Conservation (phyloP, 1,140 invertebrate species). For the Anoplophora glabripennis region DNA sequence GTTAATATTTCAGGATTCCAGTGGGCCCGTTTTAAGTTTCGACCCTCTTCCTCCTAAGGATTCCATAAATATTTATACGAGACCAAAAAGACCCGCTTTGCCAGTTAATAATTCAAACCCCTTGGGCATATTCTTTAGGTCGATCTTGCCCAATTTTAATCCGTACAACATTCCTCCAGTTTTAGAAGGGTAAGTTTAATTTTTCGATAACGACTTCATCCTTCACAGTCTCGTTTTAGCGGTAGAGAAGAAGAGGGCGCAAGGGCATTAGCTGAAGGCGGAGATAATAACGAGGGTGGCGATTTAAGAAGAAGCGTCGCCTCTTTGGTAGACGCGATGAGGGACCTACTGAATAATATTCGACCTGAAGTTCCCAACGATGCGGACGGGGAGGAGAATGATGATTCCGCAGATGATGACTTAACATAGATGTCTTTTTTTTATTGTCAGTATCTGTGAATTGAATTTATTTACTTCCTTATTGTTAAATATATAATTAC, state of each 20-base stretch:
- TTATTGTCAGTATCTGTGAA: background rate
- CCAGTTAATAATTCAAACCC: slow-evolving; percentile 41
- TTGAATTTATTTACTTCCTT: slow-evolving; percentile 1
- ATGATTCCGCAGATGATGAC: slow-evolving; percentile 38
- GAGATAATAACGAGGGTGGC: slow-evolving; percentile 29
- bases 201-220: background rate
- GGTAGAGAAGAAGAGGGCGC: slow-evolving; percentile 37
- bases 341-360: slow-evolving; percentile 68
- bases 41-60: slow-evolving; percentile 80
- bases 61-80: slow-evolving; percentile 69
- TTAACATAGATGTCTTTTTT: slow-evolving; percentile 15
- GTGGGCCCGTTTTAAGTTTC: slow-evolving; percentile 68
- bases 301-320: slow-evolving; percentile 63
- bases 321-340: slow-evolving; percentile 68
- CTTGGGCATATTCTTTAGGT: slow-evolving; percentile 64
- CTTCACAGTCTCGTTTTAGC: background rate
- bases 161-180: slow-evolving; percentile 38
- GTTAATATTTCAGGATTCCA: slow-evolving; percentile 45
- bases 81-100: slow-evolving; percentile 51
- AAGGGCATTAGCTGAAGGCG: slow-evolving; percentile 33
- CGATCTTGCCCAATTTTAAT: slow-evolving; percentile 64
- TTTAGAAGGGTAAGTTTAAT: slow-evolving; percentile 28
- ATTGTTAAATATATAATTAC: slow-evolving; percentile 2
- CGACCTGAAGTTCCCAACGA: slow-evolving; percentile 51
- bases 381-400: slow-evolving; percentile 50